Conservation (phyloP, 2,113 vertebrate species). For the Hassar affinis region DNA sequence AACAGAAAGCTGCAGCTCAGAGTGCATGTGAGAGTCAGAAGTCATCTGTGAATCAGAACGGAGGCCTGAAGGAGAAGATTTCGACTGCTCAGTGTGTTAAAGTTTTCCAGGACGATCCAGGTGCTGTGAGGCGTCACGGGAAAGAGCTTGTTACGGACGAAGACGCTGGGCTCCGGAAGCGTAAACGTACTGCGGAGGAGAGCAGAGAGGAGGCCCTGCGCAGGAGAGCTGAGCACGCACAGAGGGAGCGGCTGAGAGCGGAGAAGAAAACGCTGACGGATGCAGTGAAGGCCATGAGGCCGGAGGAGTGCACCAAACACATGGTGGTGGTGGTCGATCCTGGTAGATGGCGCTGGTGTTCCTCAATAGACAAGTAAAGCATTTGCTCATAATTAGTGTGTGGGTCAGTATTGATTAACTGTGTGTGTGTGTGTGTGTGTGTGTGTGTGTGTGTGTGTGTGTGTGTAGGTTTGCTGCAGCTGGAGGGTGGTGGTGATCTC, state of each 20-base stretch:
- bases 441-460: conserved; percentile 46
- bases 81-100: not conserved
- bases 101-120: no score
- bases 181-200: conserved; percentile 59
- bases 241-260: conserved; percentile 66
- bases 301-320: conserved; percentile 83
- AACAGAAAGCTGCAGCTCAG: conserved; percentile 51
- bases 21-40: not conserved
- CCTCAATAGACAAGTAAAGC: no score
- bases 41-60: not conserved
- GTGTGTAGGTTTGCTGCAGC: conserved; percentile 80
- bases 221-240: conserved; percentile 53
- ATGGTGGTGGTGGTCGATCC: conserved; percentile 79
- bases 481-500: conserved; percentile 79
- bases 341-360: conserved; percentile 69
- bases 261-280: conserved; percentile 64
- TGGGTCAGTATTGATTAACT: conserved; percentile 27
- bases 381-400: not conserved
- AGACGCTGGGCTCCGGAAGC: conserved; percentile 39
- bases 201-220: conserved; percentile 54
- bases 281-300: conserved; percentile 74
- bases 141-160: not conserved
- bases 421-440: conserved; percentile 40
- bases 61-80: not conserved
- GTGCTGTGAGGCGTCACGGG: not conserved